A percentile compares a stretch with the other conserved stretches of the same genome.
phyloP scores from a whole-genome alignment of 2,888 invertebrate species.

The Isotomurus palustris region DNA sequence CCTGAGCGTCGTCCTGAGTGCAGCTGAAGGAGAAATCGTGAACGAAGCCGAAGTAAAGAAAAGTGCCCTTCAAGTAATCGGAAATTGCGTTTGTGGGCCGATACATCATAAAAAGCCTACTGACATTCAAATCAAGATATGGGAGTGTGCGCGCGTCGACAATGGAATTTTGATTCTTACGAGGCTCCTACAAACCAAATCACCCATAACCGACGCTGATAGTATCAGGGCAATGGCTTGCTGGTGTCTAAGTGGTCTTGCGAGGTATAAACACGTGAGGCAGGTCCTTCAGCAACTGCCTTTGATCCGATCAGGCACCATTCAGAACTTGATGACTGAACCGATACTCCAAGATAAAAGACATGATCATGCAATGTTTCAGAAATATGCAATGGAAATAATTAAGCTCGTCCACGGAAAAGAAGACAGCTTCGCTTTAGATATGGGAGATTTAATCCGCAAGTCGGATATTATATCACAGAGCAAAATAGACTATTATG shows the following conservation, averaged over 20 bases:
- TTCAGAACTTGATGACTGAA: constrained; percentile 82
- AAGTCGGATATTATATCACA: constrained; percentile 61
- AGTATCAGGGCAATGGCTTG: constrained; percentile 89
- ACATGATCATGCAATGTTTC: constrained; percentile 91
- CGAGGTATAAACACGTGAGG: constrained; percentile 64
- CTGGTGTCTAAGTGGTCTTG: constrained; percentile 84
- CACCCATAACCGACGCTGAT: constrained; percentile 96
- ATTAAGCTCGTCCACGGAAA: constrained; percentile 87
- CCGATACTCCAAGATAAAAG: constrained; percentile 95
- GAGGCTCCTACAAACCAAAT: constrained; percentile 48
- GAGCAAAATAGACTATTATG: constrained; percentile 91
- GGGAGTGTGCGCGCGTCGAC: constrained; percentile 89
- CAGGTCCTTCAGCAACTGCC: constrained; percentile 42
- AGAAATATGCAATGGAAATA: constrained; percentile 85
- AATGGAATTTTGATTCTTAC: constrained; percentile 86
- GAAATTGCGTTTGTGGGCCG: constrained; percentile 92
- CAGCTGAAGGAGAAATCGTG: constrained; percentile 87
- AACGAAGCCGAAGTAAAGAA: constrained; percentile 57
- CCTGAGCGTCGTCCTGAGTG: constrained; percentile 72
- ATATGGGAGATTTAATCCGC: constrained; percentile 61
- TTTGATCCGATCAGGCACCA: constrained; percentile 43
- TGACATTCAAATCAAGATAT: constrained; percentile 86
- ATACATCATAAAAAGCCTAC: constrained; percentile 62
- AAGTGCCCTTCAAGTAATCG: constrained; percentile 74
- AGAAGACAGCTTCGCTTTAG: constrained; percentile 50